A percentile compares a stretch with the other conserved stretches of the same genome.
Evolutionary conservation across 2,888 invertebrate genomes (phyloP).

Genomic region (Nycteola revayana): DNA sequence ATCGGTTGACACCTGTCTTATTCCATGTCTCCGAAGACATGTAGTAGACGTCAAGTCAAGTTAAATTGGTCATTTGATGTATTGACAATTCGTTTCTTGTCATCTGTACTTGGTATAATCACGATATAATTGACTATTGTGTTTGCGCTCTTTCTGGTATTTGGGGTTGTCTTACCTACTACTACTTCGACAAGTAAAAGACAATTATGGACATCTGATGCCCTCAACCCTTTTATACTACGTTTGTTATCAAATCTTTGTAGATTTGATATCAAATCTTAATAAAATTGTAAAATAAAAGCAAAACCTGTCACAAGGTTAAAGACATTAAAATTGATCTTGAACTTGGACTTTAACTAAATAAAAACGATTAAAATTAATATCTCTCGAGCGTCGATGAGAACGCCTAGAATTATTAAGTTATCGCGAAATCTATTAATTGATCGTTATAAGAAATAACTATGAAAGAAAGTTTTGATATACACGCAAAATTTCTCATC

Average conservation of each 20-base stretch:
- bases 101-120: conserved; percentile 1
- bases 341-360: conserved; percentile 23
- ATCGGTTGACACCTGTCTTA: conserved; percentile 23
- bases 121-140: conserved; percentile 49
- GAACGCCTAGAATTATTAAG: conserved; percentile 9
- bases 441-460: conserved; percentile 14
- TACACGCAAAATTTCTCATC: conserved; percentile 20
- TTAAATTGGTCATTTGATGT: conserved; percentile 18
- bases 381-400: conserved; percentile 3
- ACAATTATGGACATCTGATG: too few species aligned
- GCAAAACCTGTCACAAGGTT: conserved; percentile 5
- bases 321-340: conserved; percentile 6
- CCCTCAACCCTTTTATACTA: too few species aligned
- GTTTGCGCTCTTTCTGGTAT: too few species aligned
- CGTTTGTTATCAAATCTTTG: too few species aligned
- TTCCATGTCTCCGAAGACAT: conserved; percentile 1
- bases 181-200: too few species aligned
- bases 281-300: too few species aligned
- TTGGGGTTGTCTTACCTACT: background rate
- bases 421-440: conserved; percentile 27
- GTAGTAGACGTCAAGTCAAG: conserved; percentile 12
- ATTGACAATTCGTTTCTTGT: conserved; percentile 56
- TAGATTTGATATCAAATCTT: too few species aligned
- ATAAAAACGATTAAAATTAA: conserved; percentile 13
- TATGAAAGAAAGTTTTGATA: conserved; percentile 21